Evolutionary conservation across 2,797 vertebrate genomes (phyloP).

Genomic region (Toxotes lorentzi): DNA sequence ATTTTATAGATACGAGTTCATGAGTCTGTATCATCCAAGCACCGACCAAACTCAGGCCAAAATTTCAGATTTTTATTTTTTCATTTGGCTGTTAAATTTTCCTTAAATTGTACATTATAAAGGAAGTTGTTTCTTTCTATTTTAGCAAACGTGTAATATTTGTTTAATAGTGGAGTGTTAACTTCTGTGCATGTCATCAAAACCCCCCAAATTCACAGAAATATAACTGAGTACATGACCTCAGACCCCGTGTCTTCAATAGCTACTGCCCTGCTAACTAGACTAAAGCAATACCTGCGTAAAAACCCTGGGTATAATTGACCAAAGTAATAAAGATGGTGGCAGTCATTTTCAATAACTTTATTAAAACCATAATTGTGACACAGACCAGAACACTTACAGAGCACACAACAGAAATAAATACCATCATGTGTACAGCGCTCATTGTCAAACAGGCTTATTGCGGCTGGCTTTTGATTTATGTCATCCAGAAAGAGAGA

Average conservation of each 20-base stretch:
- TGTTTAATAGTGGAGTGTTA: background rate
- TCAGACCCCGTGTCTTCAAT: background rate
- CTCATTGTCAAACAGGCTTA: conserved; percentile 86
- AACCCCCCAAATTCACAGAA: background rate
- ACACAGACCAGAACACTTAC: conserved; percentile 86
- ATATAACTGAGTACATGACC: background rate
- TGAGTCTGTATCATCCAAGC: too few species aligned
- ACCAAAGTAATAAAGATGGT: conserved; percentile 6
- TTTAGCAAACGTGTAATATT: background rate
- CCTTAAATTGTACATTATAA: background rate
- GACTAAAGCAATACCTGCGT: background rate
- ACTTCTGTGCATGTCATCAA: background rate
- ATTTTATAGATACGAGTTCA: background rate
- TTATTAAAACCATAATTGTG: conserved; percentile 88
- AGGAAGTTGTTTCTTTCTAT: background rate
- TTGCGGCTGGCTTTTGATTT: conserved; percentile 85
- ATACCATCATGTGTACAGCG: conserved; percentile 87
- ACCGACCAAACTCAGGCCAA: background rate
- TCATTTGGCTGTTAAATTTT: background rate
- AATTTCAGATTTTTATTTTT: background rate
- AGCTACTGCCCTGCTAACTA: background rate
- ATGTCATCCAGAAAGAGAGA: conserved; percentile 80
- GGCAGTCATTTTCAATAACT: conserved; percentile 73
- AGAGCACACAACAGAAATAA: conserved; percentile 88
- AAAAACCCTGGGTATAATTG: background rate